Evolutionary conservation across 2,797 vertebrate genomes (phyloP).

Genomic region (Meriones psammophilus): DNA sequence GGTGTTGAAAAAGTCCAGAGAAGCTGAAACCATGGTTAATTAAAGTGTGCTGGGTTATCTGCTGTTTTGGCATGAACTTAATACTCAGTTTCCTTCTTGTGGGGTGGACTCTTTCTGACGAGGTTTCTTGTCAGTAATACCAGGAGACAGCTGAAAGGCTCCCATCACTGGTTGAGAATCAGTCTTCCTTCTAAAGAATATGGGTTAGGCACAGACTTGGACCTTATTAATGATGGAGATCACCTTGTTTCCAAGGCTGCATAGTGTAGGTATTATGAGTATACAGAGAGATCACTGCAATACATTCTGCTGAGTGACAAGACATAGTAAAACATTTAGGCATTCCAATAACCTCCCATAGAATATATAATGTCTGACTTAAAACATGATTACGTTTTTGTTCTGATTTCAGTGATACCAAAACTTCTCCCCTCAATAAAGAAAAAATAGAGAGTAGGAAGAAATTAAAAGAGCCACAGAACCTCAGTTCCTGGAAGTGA

Average conservation of each 20-base stretch:
- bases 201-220: not conserved
- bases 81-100: not conserved
- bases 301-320: not conserved
- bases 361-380: not conserved
- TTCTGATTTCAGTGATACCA: not conserved
- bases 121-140: not conserved
- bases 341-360: not conserved
- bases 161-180: not conserved
- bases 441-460: not conserved
- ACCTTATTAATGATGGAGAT: not conserved
- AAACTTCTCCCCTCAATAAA: not conserved
- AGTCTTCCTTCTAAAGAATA: not conserved
- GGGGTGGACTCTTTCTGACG: not conserved
- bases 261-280: not conserved
- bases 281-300: not conserved
- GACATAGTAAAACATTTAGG: not conserved
- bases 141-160: not conserved
- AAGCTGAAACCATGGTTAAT: not conserved
- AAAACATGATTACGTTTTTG: not conserved
- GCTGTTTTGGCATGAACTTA: not conserved
- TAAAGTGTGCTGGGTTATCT: not conserved
- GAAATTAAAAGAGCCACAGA: slow-evolving; percentile 5
- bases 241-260: not conserved
- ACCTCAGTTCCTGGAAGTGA: not conserved
- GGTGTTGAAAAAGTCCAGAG: not conserved